phyloP scores from a whole-genome alignment of 2,888 invertebrate species.

The Leucoma salicis region DNA sequence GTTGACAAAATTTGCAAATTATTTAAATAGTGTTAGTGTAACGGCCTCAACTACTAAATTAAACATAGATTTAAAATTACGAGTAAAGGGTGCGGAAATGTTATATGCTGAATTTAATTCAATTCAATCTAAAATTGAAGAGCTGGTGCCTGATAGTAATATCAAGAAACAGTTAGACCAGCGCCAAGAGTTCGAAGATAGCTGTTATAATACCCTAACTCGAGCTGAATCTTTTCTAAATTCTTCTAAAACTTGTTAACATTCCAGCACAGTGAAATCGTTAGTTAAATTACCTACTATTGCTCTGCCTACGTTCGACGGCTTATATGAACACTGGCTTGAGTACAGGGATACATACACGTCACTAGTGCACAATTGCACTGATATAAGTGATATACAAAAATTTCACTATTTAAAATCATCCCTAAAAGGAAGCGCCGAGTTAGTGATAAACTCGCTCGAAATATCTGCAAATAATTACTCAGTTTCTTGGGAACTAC shows the following conservation, averaged over 20 bases:
- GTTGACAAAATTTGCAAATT: not conserved
- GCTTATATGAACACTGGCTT: slow-evolving; percentile 25
- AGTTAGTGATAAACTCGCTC: slow-evolving; percentile 13
- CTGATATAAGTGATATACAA: slow-evolving; percentile 14
- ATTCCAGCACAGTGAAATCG: not conserved
- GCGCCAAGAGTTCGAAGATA: not conserved
- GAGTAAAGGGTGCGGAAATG: too few relatives aligned
- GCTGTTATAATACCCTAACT: not conserved
- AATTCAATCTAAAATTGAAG: too few relatives aligned
- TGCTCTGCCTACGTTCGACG: slow-evolving; percentile 20
- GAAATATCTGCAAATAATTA: slow-evolving; percentile 20
- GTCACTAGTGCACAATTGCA: not conserved
- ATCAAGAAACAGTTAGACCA: not conserved
- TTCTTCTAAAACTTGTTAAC: not conserved
- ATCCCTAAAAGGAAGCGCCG: slow-evolving; percentile 13
- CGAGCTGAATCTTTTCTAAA: not conserved
- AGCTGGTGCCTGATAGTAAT: too few relatives aligned
- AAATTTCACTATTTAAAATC: slow-evolving; percentile 24
- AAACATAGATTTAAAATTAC: too few relatives aligned
- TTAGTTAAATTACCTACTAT: too few relatives aligned
- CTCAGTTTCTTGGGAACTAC: slow-evolving; percentile 15
- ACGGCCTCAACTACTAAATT: not conserved
- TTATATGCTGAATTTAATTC: too few relatives aligned
- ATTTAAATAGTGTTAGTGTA: not conserved
- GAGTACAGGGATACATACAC: too few relatives aligned